phyloP scores from a whole-genome alignment of 1,140 invertebrate genomes.

The Nylanderia fulva region DNA sequence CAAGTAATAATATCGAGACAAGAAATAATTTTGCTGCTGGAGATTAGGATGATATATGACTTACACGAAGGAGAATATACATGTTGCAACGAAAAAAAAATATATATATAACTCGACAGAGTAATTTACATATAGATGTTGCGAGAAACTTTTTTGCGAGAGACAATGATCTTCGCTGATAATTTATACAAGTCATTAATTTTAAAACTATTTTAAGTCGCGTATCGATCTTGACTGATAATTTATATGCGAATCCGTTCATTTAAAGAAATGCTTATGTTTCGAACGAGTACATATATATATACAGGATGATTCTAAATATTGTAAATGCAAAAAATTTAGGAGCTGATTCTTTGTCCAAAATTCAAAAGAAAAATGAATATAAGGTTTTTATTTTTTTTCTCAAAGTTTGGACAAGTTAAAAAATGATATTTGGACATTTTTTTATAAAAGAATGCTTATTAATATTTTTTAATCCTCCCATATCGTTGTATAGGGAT shows the following conservation, averaged over 20 bases:
- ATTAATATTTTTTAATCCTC: no score
- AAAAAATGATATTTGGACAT: no score
- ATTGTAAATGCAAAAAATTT: no score
- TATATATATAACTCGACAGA: not conserved
- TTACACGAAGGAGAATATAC: not conserved
- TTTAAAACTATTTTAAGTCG: constrained; percentile 8
- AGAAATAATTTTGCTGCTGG: no score
- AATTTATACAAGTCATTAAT: constrained; percentile 38
- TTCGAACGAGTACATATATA: constrained; percentile 1
- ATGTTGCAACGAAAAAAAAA: not conserved
- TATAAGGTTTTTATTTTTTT: no score
- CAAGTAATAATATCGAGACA: not conserved
- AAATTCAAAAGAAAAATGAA: no score
- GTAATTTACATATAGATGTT: constrained; percentile 28
- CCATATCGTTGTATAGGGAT: no score
- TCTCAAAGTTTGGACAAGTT: no score
- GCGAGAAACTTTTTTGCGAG: not conserved
- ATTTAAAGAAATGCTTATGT: constrained; percentile 16
- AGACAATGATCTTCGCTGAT: constrained; percentile 19
- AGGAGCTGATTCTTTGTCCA: no score
- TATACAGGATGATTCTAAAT: no score
- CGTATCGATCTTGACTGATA: constrained; percentile 27
- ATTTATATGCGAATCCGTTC: constrained; percentile 39
- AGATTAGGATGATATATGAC: not conserved
- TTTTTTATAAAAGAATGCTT: no score